Percentiles rank a stretch among this genome's conserved stretches.
Evolutionary conservation across 1,140 invertebrate species (phyloP).

Genomic region (Drosophila kohkoa): DNA sequence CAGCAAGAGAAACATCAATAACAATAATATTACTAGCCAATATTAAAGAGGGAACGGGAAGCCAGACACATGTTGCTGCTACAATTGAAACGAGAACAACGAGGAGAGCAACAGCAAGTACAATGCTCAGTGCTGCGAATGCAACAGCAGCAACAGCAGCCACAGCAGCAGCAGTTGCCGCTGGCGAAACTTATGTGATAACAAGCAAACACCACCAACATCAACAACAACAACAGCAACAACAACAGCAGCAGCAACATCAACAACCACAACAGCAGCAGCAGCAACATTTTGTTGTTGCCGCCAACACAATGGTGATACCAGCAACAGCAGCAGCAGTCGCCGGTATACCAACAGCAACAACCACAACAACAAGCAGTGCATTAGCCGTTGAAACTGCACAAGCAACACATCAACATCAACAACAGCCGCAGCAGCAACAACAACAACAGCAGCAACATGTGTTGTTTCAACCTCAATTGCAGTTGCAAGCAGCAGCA

Average conservation of each 20-base stretch:
- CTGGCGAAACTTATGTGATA: constrained; percentile 80
- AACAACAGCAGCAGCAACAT: constrained; percentile 44
- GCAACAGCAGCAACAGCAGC: constrained; percentile 63
- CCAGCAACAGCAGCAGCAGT: constrained; percentile 72
- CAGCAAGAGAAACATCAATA: constrained; percentile 20
- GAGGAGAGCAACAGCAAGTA: constrained; percentile 49
- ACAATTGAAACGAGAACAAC: constrained; percentile 36
- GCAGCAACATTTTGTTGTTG: constrained; percentile 70
- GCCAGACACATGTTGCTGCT: constrained; percentile 79
- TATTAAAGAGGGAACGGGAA: constrained; percentile 21
- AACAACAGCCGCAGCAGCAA: constrained; percentile 29
- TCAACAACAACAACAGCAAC: constrained; percentile 57
- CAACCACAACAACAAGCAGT: constrained; percentile 57
- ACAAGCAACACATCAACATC: constrained; percentile 46
- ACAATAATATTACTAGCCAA: constrained; percentile 41
- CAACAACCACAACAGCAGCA: constrained; percentile 48
- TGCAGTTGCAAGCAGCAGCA: constrained; percentile 65
- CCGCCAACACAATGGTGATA: constrained; percentile 82
- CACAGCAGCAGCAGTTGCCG: constrained; percentile 58
- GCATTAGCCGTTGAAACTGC: constrained; percentile 43
- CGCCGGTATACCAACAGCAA: constrained; percentile 71
- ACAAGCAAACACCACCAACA: constrained; percentile 65
- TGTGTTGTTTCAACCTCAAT: constrained; percentile 73
- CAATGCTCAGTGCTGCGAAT: constrained; percentile 76
- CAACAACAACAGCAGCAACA: constrained; percentile 62